Percentiles rank a stretch among this genome's conserved stretches.
Evolutionary conservation across 2,888 invertebrate species (phyloP).

Genomic region (Pyrocoelia pectoralis): DNA sequence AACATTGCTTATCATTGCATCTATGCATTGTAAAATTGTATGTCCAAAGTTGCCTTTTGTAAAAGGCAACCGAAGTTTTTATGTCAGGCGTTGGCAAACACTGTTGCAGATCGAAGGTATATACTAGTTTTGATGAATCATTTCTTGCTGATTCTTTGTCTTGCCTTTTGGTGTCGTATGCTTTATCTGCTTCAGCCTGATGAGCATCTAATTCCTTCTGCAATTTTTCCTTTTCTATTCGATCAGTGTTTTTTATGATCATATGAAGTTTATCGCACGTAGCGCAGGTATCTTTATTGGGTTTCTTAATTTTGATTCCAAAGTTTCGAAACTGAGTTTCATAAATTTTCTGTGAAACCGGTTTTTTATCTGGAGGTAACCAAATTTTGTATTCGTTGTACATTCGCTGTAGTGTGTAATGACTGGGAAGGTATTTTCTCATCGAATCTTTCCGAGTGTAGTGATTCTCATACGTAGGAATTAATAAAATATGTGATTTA

Average conservation of each 20-base stretch:
- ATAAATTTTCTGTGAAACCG: neutral
- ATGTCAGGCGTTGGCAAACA: conserved; percentile 8
- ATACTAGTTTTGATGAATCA: neutral
- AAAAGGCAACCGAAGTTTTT: conserved; percentile 5
- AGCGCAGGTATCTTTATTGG: neutral
- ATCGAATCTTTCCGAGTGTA: neutral
- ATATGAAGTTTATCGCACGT: neutral
- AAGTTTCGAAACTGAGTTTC: neutral
- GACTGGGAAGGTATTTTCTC: neutral
- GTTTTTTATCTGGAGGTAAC: neutral
- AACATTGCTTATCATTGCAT: neutral
- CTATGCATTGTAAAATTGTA: neutral
- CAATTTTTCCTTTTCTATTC: neutral
- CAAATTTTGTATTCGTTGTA: neutral
- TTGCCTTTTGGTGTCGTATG: neutral
- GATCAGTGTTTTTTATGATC: neutral
- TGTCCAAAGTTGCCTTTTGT: neutral
- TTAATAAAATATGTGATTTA: neutral
- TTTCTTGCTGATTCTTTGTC: neutral
- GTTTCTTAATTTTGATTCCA: neutral
- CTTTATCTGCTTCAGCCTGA: neutral
- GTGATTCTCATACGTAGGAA: neutral
- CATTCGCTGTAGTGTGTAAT: neutral
- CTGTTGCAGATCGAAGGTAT: conserved; percentile 4
- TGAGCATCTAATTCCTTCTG: neutral